Base-by-base conservation (phyloP, 2,113 vertebrate genomes). In the Nicator chloris region DNA sequence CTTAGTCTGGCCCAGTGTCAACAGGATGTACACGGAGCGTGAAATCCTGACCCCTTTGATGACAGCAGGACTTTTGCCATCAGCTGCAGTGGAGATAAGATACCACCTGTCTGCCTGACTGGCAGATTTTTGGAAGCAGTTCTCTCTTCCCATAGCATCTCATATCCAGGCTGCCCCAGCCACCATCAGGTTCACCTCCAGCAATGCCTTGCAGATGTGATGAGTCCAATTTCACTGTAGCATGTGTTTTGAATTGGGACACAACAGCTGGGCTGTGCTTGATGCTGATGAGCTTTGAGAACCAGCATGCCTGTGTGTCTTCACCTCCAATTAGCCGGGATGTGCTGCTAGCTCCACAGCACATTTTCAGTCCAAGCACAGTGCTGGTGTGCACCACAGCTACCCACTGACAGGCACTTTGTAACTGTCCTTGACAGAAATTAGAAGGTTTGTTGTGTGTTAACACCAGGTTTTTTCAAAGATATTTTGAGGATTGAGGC, bases 1-100 rank as follows among this genome's bases (percentile, higher is more conserved):
- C n/a, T 35, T 73, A 59, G 82, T 64, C 83, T 94, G 91, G 88
- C 90, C 44, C 68, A 18, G 22, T 18, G 26, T 83, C 85, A 95
- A 83, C 76, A 94, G 79, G 64, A 90, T 88, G 53, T 81, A 70
- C 40, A 37, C 18, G 1, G 71, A 59, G 31, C 39, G 51, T 71
- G 69, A 94, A 94, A 90, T 93, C 37, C 94, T 95, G 83, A 92
- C 65, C 86, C 31, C 7, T 81, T 71, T 86, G 91, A 88, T 13
- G 28, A 78, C 61, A 93, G 72, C 72, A 84, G 83, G 88, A 82
- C 51, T 93, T 91, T 30, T 68, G 51, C 82, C 66, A 80, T 88
- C 66, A 72, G 85, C 82, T 90, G 54, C 66, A 66, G 18, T 0
- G 6, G 64, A 85, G 90, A 39, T 82, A 73, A 78, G 66, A 56